Evolutionary conservation across 2,113 vertebrate genomes (phyloP).

Genomic region (Leucosticte australis): DNA sequence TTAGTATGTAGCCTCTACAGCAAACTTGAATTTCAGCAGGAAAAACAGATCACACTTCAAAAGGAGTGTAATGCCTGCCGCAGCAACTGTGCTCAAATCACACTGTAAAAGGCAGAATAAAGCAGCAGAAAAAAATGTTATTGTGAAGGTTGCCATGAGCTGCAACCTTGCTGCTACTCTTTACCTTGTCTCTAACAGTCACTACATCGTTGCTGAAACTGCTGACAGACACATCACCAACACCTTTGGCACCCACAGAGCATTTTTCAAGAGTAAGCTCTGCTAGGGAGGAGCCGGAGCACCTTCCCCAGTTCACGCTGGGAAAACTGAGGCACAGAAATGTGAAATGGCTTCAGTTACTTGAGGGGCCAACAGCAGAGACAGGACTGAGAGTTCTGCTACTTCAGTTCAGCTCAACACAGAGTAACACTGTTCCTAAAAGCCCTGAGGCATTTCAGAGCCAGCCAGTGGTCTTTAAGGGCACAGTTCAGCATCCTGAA

Average conservation of each 20-base stretch:
- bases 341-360: background rate
- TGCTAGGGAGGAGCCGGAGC: background rate
- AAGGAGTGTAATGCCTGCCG: conserved; percentile 33
- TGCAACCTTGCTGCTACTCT: background rate
- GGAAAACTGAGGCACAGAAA: background rate
- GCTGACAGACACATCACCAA: background rate
- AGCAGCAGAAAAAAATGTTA: background rate
- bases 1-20: conserved; percentile 7
- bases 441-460: background rate
- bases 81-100: background rate
- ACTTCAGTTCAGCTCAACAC: background rate
- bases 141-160: background rate
- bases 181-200: background rate
- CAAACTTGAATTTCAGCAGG: conserved; percentile 52
- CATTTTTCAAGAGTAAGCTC: background rate
- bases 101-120: conserved; percentile 30
- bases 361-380: background rate
- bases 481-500: background rate
- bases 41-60: conserved; percentile 63
- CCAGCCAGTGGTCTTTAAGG: background rate
- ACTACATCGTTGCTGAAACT: background rate
- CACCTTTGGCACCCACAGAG: fast-evolving
- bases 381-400: background rate
- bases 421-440: background rate
- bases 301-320: fast-evolving